Evolutionary conservation across 2,113 vertebrate species (phyloP).

Genomic region (Sclerurus mexicanus): DNA sequence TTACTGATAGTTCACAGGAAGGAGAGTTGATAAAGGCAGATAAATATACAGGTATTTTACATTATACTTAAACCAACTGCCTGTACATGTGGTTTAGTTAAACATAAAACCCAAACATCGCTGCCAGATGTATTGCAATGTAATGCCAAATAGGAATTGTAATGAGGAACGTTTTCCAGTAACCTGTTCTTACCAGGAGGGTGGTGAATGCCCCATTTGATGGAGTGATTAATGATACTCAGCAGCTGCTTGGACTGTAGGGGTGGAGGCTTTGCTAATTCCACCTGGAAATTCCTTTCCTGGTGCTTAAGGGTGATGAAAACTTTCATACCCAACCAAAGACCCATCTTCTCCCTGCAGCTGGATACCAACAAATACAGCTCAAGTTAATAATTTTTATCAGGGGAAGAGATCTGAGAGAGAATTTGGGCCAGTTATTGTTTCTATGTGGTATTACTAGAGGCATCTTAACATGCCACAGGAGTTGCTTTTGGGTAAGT

Average conservation of each 20-base stretch:
- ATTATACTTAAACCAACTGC: not conserved
- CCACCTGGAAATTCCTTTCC: slow-evolving; percentile 11
- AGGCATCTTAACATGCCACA: not conserved
- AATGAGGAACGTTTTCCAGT: not conserved
- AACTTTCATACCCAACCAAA: not conserved
- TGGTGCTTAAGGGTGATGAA: not conserved
- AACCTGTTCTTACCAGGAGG: not conserved
- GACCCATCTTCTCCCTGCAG: not conserved
- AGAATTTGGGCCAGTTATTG: not conserved
- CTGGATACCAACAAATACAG: not conserved
- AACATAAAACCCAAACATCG: not conserved
- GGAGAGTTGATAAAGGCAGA: not conserved
- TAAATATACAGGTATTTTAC: not conserved
- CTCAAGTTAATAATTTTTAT: not conserved
- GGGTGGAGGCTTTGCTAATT: not conserved
- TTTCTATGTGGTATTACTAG: not conserved
- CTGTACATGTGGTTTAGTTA: not conserved
- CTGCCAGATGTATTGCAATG: not conserved
- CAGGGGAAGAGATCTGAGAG: not conserved
- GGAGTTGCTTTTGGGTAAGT: not conserved
- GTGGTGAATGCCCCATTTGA: not conserved
- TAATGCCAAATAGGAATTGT: not conserved
- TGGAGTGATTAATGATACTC: not conserved
- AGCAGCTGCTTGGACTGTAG: not conserved
- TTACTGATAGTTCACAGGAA: not conserved